Evolutionary conservation across 2,888 invertebrate genomes (phyloP).

Genomic region (Andrena praecox): DNA sequence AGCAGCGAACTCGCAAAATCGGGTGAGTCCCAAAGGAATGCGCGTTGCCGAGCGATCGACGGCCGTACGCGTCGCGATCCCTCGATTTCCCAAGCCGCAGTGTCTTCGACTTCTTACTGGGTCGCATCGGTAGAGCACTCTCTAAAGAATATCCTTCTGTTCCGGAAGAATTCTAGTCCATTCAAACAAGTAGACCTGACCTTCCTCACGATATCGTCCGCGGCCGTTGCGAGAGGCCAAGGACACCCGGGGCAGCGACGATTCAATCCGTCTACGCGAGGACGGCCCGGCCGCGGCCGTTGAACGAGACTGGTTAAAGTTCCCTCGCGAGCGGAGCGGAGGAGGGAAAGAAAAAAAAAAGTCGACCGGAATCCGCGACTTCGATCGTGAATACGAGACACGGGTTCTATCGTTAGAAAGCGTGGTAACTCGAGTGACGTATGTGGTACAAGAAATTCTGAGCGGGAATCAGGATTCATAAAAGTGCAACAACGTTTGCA

Average conservation of each 20-base stretch:
- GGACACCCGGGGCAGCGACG: conserved; percentile 21
- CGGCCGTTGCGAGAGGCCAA: conserved; percentile 53
- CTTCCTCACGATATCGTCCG: conserved; percentile 51
- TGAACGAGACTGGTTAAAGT: conserved; percentile 1
- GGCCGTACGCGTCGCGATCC: not conserved
- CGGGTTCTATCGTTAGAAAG: conserved; percentile 73
- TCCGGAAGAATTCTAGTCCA: conserved; percentile 39
- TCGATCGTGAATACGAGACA: conserved; percentile 65
- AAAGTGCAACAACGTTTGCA: conserved; percentile 47
- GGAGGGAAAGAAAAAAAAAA: conserved; percentile 30
- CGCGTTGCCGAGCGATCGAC: not conserved
- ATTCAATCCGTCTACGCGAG: conserved; percentile 10
- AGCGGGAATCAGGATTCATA: conserved; percentile 58
- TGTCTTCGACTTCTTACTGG: conserved; percentile 51
- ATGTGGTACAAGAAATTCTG: conserved; percentile 69
- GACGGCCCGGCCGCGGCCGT: not conserved
- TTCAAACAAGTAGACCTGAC: conserved; percentile 63
- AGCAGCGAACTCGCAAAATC: too few species aligned
- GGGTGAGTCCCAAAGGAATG: not conserved
- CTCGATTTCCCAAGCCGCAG: conserved; percentile 36
- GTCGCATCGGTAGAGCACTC: conserved; percentile 35
- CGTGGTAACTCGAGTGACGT: conserved; percentile 73
- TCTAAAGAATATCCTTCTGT: conserved; percentile 39
- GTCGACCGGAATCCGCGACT: conserved; percentile 56
- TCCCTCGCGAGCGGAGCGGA: not conserved